A percentile compares a stretch with the other conserved stretches of the same genome.
Conservation (phyloP, 2,888 invertebrate genomes). For the Vanessa cardui region DNA sequence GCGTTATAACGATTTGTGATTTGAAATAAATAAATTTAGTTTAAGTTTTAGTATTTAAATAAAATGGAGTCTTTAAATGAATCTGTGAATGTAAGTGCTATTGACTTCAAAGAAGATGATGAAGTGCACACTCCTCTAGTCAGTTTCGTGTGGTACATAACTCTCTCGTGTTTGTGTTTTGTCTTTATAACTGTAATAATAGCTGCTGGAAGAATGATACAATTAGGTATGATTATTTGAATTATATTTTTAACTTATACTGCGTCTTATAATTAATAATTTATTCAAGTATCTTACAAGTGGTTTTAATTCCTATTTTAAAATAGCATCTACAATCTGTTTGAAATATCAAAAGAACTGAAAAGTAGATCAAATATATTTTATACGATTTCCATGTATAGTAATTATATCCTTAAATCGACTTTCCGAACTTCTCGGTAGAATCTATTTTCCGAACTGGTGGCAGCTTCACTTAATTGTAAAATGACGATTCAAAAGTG, state of each 20-base stretch:
- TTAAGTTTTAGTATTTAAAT: background rate
- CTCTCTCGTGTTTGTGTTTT: constrained; percentile 31
- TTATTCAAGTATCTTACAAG: too few species aligned
- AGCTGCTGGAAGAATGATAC: constrained; percentile 25
- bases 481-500: too few species aligned
- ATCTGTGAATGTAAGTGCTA: constrained; percentile 16
- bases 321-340: too few species aligned
- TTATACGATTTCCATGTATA: too few species aligned
- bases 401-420: too few species aligned
- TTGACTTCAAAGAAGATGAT: constrained; percentile 6
- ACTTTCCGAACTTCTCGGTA: too few species aligned
- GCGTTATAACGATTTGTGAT: background rate
- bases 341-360: too few species aligned
- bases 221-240: constrained; percentile 28
- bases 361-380: too few species aligned
- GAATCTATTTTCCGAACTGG: too few species aligned
- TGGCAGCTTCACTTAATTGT: too few species aligned
- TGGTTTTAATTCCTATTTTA: too few species aligned
- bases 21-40: background rate
- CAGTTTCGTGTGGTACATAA: constrained; percentile 36
- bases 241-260: background rate
- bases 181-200: constrained; percentile 20
- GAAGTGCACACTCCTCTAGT: constrained; percentile 9
- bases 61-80: constrained; percentile 33
- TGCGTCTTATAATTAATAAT: too few species aligned